Base-by-base conservation (phyloP, 2,888 invertebrate species). In the Euphydryas editha region DNA sequence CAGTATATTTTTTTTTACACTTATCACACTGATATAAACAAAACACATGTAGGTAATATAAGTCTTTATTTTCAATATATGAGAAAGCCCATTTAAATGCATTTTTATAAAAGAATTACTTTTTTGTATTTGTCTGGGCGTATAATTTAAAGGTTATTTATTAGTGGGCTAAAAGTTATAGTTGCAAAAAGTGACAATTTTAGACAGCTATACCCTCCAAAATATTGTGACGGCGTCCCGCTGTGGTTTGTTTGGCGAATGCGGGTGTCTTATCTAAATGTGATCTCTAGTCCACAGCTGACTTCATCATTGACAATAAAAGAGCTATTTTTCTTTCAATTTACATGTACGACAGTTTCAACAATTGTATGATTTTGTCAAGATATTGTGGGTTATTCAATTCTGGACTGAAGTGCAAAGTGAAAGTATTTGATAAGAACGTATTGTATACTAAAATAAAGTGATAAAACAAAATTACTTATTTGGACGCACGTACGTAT, bases 181-280 rank as follows among this genome's bases (percentile, higher is more conserved):
- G 47, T 70, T 66, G 73, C 68, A 69, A 76, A 76, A 85, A 85
- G 78, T 70, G 72, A 75, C 78, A 80, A 79, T 78, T 78, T 73
- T 73, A 83, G 85, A 90, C 82, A 88, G 82, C 76, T 78, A 81
- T 85, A 81, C 82, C 85, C 84, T 89, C 85, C 88, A 86, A 90
- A 92, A 92, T 92, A 92, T 92, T 92, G 86, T 92, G 92, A 92
- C 84, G 90, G 90, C 88, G 54, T 81, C 92, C 90, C 85, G 90
- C 90, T 84, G 92, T 72, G 90, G 84, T 83, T 77, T 86, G 87
- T 92, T 92, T 90, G 91, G 88, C 90, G 90, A 91, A 91, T 92
- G 90, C 88, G 92, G 91, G 91, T 82, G 78, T 79, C 82, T 88
- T 91, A 92, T 92, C 90, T 84, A 86, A 86, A 86, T 85, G 81